A percentile compares a stretch with the other conserved stretches of the same genome.
Evolutionary conservation across 1,140 invertebrate species (phyloP).

Genomic region (Drosophila melanica): DNA sequence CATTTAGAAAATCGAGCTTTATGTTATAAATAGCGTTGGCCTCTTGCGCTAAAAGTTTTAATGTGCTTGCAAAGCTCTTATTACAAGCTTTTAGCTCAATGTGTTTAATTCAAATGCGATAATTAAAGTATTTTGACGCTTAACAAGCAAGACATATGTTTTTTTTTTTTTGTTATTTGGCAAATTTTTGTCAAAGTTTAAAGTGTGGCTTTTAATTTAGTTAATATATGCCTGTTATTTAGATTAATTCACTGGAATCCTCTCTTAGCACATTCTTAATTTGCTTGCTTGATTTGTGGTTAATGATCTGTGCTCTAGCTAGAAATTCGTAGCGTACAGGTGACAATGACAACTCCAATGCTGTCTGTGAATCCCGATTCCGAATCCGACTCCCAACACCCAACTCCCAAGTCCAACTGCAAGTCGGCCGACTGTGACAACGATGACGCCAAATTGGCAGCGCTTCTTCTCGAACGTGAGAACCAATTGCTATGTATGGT

Average conservation of each 20-base stretch:
- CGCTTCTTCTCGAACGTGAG: constrained; percentile 70
- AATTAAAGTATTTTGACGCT: too few relatives aligned
- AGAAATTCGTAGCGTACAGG: constrained; percentile 22
- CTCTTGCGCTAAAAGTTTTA: too few relatives aligned
- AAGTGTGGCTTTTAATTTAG: not conserved
- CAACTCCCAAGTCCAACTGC: constrained; percentile 37
- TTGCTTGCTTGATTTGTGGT: constrained; percentile 14
- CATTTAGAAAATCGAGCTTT: too few relatives aligned
- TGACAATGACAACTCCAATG: constrained; percentile 58
- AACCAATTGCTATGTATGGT: constrained; percentile 83
- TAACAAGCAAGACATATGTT: too few relatives aligned
- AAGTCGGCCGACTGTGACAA: constrained; percentile 54
- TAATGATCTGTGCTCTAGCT: constrained; percentile 13
- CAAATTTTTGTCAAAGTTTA: too few relatives aligned
- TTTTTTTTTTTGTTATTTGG: too few relatives aligned
- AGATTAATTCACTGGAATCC: not conserved
- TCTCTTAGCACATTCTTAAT: not conserved
- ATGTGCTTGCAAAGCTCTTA: too few relatives aligned
- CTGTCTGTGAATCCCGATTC: constrained; percentile 22
- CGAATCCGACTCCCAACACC: constrained; percentile 6
- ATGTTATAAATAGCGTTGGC: too few relatives aligned
- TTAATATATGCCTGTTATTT: not conserved
- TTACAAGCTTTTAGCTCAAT: not conserved
- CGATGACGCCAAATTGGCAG: constrained; percentile 81
- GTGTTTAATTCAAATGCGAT: too few relatives aligned